Percentiles rank a stretch among this genome's conserved stretches.
phyloP scores from a whole-genome alignment of 2,797 vertebrate genomes.

The Dallia pectoralis region DNA sequence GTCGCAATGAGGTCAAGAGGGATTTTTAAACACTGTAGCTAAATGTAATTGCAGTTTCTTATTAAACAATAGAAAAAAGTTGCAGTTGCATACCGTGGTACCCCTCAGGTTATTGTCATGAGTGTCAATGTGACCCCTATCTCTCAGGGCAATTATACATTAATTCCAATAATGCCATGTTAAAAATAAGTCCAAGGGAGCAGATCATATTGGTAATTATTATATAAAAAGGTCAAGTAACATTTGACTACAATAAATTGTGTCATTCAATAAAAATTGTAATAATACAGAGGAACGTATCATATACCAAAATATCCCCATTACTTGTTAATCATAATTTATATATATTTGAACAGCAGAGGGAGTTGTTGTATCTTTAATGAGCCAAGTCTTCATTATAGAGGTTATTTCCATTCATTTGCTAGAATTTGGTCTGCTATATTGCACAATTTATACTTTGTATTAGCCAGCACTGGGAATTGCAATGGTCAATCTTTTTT shows the following conservation, averaged over 20 bases:
- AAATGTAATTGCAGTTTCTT: too few species aligned
- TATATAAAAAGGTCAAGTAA: too few species aligned
- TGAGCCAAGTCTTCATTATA: not conserved
- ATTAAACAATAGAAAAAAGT: too few species aligned
- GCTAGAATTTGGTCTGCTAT: not conserved
- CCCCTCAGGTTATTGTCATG: too few species aligned
- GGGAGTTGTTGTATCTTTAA: slow-evolving; percentile 18
- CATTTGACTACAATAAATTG: too few species aligned
- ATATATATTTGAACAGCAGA: slow-evolving; percentile 11
- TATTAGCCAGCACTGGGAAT: not conserved
- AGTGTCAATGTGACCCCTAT: not conserved
- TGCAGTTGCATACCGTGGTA: too few species aligned
- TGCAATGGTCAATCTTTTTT: not conserved
- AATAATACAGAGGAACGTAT: not conserved
- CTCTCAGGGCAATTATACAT: too few species aligned
- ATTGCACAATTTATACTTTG: not conserved
- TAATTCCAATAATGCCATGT: too few species aligned
- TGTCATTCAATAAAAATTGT: too few species aligned
- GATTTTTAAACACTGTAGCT: not conserved
- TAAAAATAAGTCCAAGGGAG: too few species aligned
- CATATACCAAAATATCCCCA: not conserved
- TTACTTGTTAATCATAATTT: not conserved
- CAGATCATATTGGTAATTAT: too few species aligned
- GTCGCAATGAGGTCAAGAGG: not conserved
- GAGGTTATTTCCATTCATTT: not conserved